Conservation (phyloP, 2,888 invertebrate species). For the Gandaritis pyraliata region DNA sequence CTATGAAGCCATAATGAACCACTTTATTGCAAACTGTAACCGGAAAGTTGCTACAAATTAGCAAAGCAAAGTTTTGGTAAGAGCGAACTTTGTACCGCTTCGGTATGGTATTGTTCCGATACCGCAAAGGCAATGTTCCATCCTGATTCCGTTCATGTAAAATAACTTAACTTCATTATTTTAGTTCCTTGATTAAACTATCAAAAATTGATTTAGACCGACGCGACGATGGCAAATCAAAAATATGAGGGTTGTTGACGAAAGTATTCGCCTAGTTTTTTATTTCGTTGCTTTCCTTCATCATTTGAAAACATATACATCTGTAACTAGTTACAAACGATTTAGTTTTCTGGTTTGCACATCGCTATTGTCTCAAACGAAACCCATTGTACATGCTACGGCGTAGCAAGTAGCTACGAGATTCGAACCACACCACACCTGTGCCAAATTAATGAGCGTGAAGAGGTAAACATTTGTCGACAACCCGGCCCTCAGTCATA, state of each 20-base stretch:
- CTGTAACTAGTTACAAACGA: too few species aligned
- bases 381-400: slow-evolving; percentile 35
- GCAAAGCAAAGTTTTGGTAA: slow-evolving; percentile 35
- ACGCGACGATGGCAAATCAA: too few species aligned
- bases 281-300: too few species aligned
- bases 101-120: slow-evolving; percentile 38
- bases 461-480: slow-evolving; percentile 30
- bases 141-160: neutral
- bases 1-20: slow-evolving; percentile 43
- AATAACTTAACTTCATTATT: too few species aligned
- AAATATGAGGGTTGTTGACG: too few species aligned
- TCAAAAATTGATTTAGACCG: too few species aligned
- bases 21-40: slow-evolving; percentile 17
- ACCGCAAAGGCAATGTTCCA: slow-evolving; percentile 29
- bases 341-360: too few species aligned
- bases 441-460: slow-evolving; percentile 48
- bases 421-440: slow-evolving; percentile 58
- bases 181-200: too few species aligned
- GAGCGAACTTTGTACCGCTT: slow-evolving; percentile 42
- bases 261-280: too few species aligned
- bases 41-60: slow-evolving; percentile 47
- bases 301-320: too few species aligned
- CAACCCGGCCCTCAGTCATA: slow-evolving; percentile 22
- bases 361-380: slow-evolving; percentile 47
- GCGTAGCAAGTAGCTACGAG: slow-evolving; percentile 24